Evolutionary conservation across 64 coral and sea anemone species (phyloP).

Genomic region (Astreopora myriophthalma): DNA sequence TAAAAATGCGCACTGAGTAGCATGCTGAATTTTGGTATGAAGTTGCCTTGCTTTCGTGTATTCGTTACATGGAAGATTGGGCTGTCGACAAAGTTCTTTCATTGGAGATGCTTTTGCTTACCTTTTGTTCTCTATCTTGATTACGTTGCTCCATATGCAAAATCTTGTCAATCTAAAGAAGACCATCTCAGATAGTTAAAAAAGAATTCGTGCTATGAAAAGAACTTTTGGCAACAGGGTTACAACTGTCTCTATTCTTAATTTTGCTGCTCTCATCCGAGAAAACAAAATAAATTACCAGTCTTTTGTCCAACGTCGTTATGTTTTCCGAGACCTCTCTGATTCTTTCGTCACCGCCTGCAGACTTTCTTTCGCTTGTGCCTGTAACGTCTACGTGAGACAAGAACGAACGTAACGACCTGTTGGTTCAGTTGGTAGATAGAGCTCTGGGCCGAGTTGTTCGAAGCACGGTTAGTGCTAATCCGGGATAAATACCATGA

Average conservation of each 20-base stretch:
- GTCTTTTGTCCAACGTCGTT: neutral
- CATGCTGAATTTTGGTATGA: too few relatives aligned
- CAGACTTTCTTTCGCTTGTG: neutral
- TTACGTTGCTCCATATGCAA: neutral
- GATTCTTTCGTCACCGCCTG: neutral
- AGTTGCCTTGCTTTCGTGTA: too few relatives aligned
- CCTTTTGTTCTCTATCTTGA: neutral
- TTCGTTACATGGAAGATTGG: too few relatives aligned
- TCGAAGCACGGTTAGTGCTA: too few relatives aligned
- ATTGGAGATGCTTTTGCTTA: neutral
- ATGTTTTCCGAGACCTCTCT: neutral
- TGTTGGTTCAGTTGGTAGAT: neutral
- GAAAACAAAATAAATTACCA: neutral
- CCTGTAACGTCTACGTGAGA: neutral
- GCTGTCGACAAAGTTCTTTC: too few relatives aligned
- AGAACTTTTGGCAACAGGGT: too few relatives aligned
- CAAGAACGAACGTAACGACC: neutral
- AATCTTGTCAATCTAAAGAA: neutral
- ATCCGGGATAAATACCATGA: too few relatives aligned
- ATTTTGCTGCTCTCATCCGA: neutral
- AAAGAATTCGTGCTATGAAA: too few relatives aligned
- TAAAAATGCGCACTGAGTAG: too few relatives aligned
- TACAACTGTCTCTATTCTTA: too few relatives aligned
- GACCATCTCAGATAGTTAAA: too few relatives aligned
- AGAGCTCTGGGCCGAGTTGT: too few relatives aligned